Base-by-base conservation (phyloP, 2,888 invertebrate genomes). In the Gnatocerus cornutus region DNA sequence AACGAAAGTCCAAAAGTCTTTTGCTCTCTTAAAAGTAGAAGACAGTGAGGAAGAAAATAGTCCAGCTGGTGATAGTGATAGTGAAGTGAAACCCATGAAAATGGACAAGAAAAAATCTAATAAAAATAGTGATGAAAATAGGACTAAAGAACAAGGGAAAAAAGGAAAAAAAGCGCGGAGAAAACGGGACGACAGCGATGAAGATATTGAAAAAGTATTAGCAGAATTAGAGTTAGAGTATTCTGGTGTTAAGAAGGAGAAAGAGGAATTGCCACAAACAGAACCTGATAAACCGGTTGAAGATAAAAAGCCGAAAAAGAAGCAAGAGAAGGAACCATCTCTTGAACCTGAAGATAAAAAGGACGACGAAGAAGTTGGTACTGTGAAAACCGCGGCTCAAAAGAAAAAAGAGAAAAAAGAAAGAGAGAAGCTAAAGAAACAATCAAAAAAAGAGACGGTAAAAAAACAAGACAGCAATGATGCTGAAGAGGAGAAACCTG, bases 341-440 rank as follows among this genome's bases (percentile, higher is more conserved):
- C 72, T 75, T 62, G 86, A 87, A 65, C 86, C 85, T 73, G 77
- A 86, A 73, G 84, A 65, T 73, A 75, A 64, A 73, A 16, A 68
- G 43, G 74, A 73, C n/a, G 65, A 84, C 46, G 87, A 84, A 69
- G 87, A 88, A 74, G 89, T 86, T 12, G 80, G 86, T 33, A 90
- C 91, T 0, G 88, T 93, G 9, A 94, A 95, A 85, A 90, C 93
- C 9, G 93, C 94, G 3, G 94, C 95, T 1, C 94, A 95, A 81
- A 96, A 96, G 85, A 95, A 94, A 80, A 95, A 95, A 79, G 95
- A 95, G 77, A 96, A 95, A 79, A 95, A 94, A 78, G 94, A 95
- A 84, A 88, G 93, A 10, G 92, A 93, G 79, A 91, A 91, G 76
- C 89, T 90, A 76, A 94, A 94, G 80, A 92, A 93, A 76, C 92